Evolutionary conservation across 2,888 invertebrate genomes (phyloP).

Genomic region (Pinctada fucata): DNA sequence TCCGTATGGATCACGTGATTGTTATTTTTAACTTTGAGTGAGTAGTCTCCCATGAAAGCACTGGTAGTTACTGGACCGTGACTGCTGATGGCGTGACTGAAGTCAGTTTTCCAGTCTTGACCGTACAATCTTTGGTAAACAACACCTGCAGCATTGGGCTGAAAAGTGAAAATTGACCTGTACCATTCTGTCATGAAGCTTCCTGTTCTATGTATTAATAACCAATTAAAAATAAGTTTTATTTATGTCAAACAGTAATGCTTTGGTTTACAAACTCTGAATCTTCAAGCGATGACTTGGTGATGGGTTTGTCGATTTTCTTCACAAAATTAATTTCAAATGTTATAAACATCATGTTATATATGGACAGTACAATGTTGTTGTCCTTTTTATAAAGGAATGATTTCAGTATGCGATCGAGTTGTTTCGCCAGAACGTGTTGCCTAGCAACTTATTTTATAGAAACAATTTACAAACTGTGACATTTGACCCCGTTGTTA

Average conservation of each 20-base stretch:
- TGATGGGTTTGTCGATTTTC: no score
- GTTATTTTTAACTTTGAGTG: constrained; percentile 45
- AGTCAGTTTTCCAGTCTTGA: constrained; percentile 53
- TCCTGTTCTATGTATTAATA: no score
- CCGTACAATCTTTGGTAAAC: constrained; percentile 49
- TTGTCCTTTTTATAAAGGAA: no score
- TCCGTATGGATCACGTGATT: constrained; percentile 37
- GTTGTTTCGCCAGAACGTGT: no score
- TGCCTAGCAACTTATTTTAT: not conserved
- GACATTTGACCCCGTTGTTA: constrained; percentile 52
- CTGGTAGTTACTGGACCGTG: constrained; percentile 33
- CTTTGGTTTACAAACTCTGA: no score
- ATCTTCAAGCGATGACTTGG: no score
- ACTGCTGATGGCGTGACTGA: constrained; percentile 26
- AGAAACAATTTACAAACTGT: constrained; percentile 35
- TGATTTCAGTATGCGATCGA: no score
- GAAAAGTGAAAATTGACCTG: not conserved
- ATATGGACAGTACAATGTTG: no score
- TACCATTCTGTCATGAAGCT: not conserved
- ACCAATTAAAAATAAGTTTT: not conserved
- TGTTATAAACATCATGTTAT: no score
- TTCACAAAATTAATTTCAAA: no score
- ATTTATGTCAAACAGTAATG: no score
- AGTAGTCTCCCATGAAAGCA: constrained; percentile 58
- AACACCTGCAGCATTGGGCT: constrained; percentile 57